These are phyloP conservation scores for Drosophila orena DNA, from an alignment of 1,140 invertebrate species.

Conservation along the genomic window DNA sequence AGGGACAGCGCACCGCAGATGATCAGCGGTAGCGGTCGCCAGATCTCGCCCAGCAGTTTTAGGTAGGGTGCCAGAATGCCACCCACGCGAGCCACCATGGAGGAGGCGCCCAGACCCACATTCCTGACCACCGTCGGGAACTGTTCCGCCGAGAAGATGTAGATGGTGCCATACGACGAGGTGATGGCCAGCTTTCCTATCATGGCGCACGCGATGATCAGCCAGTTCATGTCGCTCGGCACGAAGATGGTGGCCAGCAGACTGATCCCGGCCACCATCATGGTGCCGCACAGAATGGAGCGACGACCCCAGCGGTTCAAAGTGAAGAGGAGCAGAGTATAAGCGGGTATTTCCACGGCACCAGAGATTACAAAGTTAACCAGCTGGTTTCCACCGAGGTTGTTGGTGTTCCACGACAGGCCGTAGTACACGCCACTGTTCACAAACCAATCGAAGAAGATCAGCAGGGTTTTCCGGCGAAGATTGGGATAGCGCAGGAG, in stretches of 20 bases:
- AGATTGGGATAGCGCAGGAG: constrained; percentile 90
- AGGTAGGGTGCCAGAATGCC: constrained; percentile 91
- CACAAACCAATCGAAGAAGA: constrained; percentile 93
- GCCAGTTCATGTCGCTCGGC: constrained; percentile 87
- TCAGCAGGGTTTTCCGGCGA: constrained; percentile 89
- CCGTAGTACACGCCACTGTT: constrained; percentile 93
- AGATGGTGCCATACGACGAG: constrained; percentile 91
- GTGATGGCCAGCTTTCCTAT: constrained; percentile 93
- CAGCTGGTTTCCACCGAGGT: constrained; percentile 91
- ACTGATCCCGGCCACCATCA: constrained; percentile 89
- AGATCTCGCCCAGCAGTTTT: constrained; percentile 88
- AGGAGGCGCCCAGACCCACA: constrained; percentile 91
- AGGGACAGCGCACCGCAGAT: constrained; percentile 90
- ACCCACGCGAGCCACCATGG: constrained; percentile 91
- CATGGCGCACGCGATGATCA: constrained; percentile 91
- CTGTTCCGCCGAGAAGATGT: constrained; percentile 93
- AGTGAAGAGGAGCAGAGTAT: constrained; percentile 89
- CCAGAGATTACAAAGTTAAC: constrained; percentile 92
- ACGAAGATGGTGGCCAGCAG: constrained; percentile 88
- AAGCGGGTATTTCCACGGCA: constrained; percentile 91
- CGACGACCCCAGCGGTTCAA: constrained; percentile 91
- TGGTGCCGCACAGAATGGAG: constrained; percentile 88
- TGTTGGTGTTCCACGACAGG: constrained; percentile 92
- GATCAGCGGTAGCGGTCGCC: constrained; percentile 90
- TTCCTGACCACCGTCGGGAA: constrained; percentile 94